phyloP scores from a whole-genome alignment of 2,113 vertebrate species.

The Ptilorrhoa leucosticta region DNA sequence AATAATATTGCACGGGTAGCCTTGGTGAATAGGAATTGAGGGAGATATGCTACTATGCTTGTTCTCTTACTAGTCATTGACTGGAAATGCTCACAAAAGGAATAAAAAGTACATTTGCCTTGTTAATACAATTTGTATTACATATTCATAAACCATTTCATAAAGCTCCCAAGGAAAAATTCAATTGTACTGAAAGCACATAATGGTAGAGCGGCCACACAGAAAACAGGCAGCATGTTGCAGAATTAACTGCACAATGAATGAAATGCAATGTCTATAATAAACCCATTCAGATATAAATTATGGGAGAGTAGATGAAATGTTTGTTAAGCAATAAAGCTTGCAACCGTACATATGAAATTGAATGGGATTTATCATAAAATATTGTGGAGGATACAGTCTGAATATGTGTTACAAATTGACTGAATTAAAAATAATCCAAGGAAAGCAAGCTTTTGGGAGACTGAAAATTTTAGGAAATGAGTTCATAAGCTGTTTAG shows the following conservation, averaged over 20 bases:
- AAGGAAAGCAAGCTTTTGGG: conserved; percentile 64
- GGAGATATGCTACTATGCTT: conserved; percentile 46
- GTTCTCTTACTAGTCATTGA: conserved; percentile 61
- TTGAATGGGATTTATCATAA: conserved; percentile 78
- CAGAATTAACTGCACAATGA: conserved; percentile 80
- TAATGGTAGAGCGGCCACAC: conserved; percentile 75
- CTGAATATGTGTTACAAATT: conserved; percentile 69
- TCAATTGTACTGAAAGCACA: conserved; percentile 79
- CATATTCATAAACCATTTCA: conserved; percentile 82
- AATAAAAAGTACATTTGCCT: conserved; percentile 76
- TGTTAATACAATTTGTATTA: conserved; percentile 84
- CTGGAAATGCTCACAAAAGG: conserved; percentile 75
- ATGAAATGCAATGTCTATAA: conserved; percentile 77
- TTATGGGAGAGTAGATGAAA: conserved; percentile 77
- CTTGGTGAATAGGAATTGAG: conserved; percentile 38
- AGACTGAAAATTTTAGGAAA: conserved; percentile 63
- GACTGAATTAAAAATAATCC: conserved; percentile 71
- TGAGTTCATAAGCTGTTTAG: conserved; percentile 59
- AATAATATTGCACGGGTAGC: not conserved
- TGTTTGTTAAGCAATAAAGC: conserved; percentile 86
- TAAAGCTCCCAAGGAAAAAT: conserved; percentile 78
- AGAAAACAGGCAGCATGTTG: conserved; percentile 76
- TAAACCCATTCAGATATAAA: conserved; percentile 85
- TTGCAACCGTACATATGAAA: conserved; percentile 73
- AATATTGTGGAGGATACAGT: conserved; percentile 67